phyloP scores from a whole-genome alignment of 1,140 invertebrate genomes.

The Melanaphis sacchari region DNA sequence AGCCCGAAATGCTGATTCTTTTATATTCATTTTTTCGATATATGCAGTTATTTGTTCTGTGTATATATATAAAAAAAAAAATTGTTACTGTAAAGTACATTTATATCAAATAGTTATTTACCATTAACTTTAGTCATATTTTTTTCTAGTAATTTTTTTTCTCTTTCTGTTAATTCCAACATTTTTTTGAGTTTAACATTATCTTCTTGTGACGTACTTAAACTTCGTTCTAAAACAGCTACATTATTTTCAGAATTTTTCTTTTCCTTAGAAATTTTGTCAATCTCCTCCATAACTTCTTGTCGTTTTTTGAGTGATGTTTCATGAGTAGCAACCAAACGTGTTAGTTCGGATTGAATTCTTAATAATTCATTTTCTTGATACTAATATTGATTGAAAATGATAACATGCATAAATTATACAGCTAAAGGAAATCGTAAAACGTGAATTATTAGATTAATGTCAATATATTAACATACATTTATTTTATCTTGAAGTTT shows the following conservation, averaged over 20 bases:
- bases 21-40: slow-evolving; percentile 17
- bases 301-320: neutral
- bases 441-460: neutral
- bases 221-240: neutral
- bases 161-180: slow-evolving; percentile 1
- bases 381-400: neutral
- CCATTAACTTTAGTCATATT: slow-evolving; percentile 18
- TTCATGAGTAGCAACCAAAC: slow-evolving; percentile 29
- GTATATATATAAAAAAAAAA: neutral
- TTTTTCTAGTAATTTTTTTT: slow-evolving; percentile 47
- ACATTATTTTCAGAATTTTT: neutral
- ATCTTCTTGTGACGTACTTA: neutral
- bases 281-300: neutral
- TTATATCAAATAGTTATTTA: neutral
- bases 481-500: slow-evolving; percentile 45
- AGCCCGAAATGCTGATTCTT: neutral
- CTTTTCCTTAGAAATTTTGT: neutral
- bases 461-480: slow-evolving; percentile 3
- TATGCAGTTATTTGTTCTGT: slow-evolving; percentile 11
- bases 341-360: slow-evolving; percentile 19
- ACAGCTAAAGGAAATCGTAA: neutral
- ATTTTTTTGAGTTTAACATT: neutral
- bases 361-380: slow-evolving; percentile 38
- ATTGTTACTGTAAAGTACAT: neutral
- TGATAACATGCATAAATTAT: neutral